Percentiles rank a stretch among this genome's conserved stretches.
These are phyloP conservation scores for Phaedon cochleariae DNA, from an alignment of 2,888 invertebrate genomes.

Conservation along the genomic window DNA sequence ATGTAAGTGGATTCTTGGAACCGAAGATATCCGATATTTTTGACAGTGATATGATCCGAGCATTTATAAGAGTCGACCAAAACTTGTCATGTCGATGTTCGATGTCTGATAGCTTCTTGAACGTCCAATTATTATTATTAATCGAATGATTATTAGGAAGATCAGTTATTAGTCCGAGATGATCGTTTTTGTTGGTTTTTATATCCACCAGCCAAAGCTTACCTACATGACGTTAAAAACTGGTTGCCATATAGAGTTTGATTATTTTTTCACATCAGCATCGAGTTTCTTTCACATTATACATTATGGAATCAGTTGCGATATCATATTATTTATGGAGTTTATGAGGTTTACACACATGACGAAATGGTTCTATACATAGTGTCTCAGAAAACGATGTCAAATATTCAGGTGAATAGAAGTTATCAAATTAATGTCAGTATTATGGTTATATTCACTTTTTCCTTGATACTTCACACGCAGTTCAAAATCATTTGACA, in stretches of 20 bases:
- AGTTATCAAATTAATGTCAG: too few species aligned
- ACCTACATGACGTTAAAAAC: not conserved
- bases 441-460: too few species aligned
- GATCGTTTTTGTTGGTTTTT: not conserved
- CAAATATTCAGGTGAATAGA: too few species aligned
- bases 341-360: not conserved
- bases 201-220: not conserved
- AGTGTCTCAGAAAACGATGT: too few species aligned
- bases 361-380: too few species aligned
- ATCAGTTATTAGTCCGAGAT: not conserved
- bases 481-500: too few species aligned
- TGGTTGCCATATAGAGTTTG: not conserved
- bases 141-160: not conserved
- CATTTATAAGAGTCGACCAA: not conserved
- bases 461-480: too few species aligned
- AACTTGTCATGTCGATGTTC: slow-evolving; percentile 1
- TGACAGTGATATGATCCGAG: not conserved
- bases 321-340: not conserved
- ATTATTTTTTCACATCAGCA: not conserved
- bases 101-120: not conserved
- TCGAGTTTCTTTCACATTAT: not conserved
- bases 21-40: not conserved
- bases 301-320: not conserved
- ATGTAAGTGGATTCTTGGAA: not conserved
- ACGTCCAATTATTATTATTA: not conserved